Evolutionary conservation across 2,113 vertebrate genomes (phyloP).

Genomic region (Odobenus rosmarus): DNA sequence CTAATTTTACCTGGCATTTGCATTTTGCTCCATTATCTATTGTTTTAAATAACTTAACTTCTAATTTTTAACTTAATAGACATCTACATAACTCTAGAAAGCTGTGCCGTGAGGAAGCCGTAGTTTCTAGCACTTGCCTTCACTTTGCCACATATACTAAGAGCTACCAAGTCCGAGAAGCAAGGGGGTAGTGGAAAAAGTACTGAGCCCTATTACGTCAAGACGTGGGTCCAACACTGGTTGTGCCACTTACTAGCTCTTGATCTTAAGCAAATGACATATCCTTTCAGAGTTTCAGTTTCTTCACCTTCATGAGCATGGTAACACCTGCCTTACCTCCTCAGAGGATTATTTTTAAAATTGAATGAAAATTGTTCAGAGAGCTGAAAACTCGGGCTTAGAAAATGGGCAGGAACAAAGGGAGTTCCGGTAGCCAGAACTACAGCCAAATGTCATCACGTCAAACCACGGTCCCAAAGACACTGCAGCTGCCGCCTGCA

Average conservation of each 20-base stretch:
- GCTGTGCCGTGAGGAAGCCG: neutral
- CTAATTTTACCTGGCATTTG: neutral
- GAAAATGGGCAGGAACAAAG: neutral
- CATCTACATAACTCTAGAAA: neutral
- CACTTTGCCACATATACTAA: neutral
- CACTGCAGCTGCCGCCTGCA: too few relatives aligned
- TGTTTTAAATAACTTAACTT: neutral
- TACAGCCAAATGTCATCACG: neutral
- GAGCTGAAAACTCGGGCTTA: neutral
- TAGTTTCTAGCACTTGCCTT: neutral
- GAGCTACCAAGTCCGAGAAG: neutral
- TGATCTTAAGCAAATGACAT: neutral
- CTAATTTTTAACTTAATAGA: neutral
- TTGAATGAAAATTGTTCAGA: neutral
- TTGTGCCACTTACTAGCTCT: neutral
- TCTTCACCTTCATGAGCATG: neutral
- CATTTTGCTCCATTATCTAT: neutral
- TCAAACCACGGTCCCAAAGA: neutral
- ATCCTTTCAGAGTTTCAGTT: conserved; percentile 27
- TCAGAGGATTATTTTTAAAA: conserved; percentile 2
- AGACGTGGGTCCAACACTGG: neutral
- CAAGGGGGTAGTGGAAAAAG: neutral
- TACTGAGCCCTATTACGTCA: neutral
- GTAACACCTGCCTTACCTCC: neutral
- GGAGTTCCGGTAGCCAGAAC: neutral